Percentiles rank a stretch among this genome's conserved stretches.
phyloP scores from a whole-genome alignment of 2,113 vertebrate species.

The Triplophysa rosa region DNA sequence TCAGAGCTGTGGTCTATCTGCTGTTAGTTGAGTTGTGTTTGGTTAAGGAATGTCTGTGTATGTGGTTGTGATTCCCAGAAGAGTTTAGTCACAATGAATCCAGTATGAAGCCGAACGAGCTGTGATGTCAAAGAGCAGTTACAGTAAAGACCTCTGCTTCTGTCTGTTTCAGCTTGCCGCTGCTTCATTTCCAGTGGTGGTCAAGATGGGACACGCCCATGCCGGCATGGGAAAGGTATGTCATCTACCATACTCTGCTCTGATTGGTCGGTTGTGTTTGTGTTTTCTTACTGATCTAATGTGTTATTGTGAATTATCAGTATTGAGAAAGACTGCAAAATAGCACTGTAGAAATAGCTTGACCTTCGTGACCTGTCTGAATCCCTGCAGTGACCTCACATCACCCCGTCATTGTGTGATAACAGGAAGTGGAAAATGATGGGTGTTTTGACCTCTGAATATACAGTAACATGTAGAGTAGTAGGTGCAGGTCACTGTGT shows the following conservation, averaged over 20 bases:
- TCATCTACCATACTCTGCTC: not conserved
- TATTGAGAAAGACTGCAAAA: not conserved
- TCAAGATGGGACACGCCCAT: constrained; percentile 92
- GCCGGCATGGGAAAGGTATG: constrained; percentile 95
- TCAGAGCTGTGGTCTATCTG: not conserved
- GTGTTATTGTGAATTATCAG: too few species aligned
- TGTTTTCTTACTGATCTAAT: not conserved
- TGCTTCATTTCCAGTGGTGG: constrained; percentile 85
- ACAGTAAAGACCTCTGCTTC: not conserved
- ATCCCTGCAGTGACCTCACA: too few species aligned
- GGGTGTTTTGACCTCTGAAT: too few species aligned
- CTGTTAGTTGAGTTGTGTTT: not conserved
- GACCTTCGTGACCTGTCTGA: too few species aligned
- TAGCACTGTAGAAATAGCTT: too few species aligned
- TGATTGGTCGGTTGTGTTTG: not conserved
- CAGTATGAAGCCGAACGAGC: not conserved
- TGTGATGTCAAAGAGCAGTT: not conserved
- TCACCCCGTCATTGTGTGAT: too few species aligned
- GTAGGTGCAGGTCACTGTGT: too few species aligned
- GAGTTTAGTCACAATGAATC: constrained; percentile 10
- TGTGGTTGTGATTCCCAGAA: not conserved
- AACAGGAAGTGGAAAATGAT: too few species aligned
- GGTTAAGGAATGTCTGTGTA: not conserved
- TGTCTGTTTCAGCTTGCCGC: constrained; percentile 78
- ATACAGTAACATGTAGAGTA: too few species aligned